Conservation (phyloP, 2,797 vertebrate genomes). For the Fringilla coelebs region DNA sequence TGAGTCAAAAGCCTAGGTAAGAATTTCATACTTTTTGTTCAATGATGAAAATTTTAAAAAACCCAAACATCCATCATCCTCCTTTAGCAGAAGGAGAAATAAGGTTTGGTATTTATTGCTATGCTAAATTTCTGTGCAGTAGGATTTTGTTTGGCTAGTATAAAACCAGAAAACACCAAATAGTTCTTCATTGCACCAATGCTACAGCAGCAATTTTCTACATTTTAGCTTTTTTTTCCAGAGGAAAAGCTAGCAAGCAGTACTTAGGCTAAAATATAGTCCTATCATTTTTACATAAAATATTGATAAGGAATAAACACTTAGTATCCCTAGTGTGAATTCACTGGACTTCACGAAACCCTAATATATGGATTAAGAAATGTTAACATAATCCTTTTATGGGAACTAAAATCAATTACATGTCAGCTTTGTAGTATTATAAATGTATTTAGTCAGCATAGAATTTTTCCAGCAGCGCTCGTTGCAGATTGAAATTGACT, state of each 20-base stretch:
- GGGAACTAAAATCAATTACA: slow-evolving; percentile 81
- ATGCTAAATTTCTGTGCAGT: not conserved
- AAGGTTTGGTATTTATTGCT: not conserved
- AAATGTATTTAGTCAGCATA: slow-evolving; percentile 82
- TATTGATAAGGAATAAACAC: slow-evolving; percentile 79
- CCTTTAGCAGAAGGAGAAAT: not conserved
- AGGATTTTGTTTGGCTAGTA: not conserved
- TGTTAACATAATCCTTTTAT: slow-evolving; percentile 83
- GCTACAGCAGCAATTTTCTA: not conserved
- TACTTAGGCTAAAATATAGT: slow-evolving; percentile 75
- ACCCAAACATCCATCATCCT: not conserved
- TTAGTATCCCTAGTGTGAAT: slow-evolving; percentile 74
- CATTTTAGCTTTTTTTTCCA: slow-evolving; percentile 54
- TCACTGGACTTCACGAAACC: slow-evolving; percentile 71
- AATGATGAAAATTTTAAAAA: not conserved
- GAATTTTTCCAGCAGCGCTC: slow-evolving; percentile 74
- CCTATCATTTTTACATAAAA: slow-evolving; percentile 76
- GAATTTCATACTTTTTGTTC: not conserved
- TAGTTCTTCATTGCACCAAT: not conserved
- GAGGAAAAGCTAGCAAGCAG: slow-evolving; percentile 47
- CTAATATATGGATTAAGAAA: slow-evolving; percentile 81
- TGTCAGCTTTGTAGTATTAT: slow-evolving; percentile 81
- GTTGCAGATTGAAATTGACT: slow-evolving; percentile 80
- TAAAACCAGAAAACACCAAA: not conserved
- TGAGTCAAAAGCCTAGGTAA: not conserved